Conservation (phyloP, 2,113 vertebrate species). For the Nesospiza acunhae region DNA sequence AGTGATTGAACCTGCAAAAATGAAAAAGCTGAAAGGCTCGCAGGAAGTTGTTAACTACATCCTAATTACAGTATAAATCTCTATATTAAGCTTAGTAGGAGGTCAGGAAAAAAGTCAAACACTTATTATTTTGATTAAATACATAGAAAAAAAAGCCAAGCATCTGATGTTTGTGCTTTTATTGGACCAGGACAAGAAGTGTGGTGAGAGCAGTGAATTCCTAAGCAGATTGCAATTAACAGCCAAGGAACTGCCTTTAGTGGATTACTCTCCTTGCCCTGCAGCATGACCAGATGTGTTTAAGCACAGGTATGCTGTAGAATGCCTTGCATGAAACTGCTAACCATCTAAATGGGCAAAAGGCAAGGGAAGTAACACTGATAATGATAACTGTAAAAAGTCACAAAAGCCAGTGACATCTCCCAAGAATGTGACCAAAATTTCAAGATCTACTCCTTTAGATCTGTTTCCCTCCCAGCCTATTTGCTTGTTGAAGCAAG, state of each 20-base stretch:
- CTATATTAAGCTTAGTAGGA: neutral
- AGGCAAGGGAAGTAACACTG: neutral
- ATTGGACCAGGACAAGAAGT: neutral
- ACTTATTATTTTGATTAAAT: conserved; percentile 38
- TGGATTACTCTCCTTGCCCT: neutral
- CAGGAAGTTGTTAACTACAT: conserved; percentile 43
- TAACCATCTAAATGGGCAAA: neutral
- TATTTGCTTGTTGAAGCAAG: neutral
- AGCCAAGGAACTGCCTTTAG: neutral
- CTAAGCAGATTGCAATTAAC: neutral
- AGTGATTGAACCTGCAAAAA: conserved; percentile 5
- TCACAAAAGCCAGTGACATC: neutral
- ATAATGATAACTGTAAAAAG: neutral
- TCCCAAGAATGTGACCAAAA: neutral
- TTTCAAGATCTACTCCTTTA: neutral
- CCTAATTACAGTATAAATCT: conserved; percentile 27
- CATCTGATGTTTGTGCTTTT: neutral
- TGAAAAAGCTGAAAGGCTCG: conserved; percentile 2
- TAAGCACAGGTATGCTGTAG: neutral
- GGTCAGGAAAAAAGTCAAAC: neutral
- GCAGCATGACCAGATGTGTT: neutral
- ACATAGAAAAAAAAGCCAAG: neutral
- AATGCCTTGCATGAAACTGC: neutral
- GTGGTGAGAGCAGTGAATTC: neutral
- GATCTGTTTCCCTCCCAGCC: neutral